Evolutionary conservation across 1,140 invertebrate species (phyloP).

Genomic region (Hyposmocoma kahamanoa): DNA sequence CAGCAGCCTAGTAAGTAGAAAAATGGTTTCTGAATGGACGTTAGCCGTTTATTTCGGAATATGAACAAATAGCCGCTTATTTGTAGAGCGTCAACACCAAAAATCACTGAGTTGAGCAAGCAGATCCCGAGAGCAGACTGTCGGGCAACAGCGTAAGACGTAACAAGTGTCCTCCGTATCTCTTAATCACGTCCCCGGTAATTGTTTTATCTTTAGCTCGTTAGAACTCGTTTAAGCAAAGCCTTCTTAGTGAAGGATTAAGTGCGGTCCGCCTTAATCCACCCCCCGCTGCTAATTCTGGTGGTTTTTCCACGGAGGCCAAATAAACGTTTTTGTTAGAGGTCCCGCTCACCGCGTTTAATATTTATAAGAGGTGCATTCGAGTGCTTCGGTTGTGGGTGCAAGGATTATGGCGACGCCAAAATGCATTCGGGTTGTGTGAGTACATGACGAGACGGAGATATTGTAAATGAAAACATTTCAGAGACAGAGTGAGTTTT

Average conservation of each 20-base stretch:
- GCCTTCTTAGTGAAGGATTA: slow-evolving; percentile 73
- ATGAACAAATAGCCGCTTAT: too few relatives aligned
- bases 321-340: slow-evolving; percentile 68
- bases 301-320: slow-evolving; percentile 65
- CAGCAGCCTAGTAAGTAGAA: too few relatives aligned
- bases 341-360: slow-evolving; percentile 49
- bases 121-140: slow-evolving; percentile 18
- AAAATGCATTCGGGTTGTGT: slow-evolving; percentile 48
- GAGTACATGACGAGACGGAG: slow-evolving; percentile 19
- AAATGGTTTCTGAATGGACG: too few relatives aligned
- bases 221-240: slow-evolving; percentile 74
- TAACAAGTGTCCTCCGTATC: slow-evolving; percentile 70
- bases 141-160: slow-evolving; percentile 49
- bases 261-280: slow-evolving; percentile 69
- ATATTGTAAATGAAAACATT: slow-evolving; percentile 41
- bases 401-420: slow-evolving; percentile 50
- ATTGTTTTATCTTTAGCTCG: slow-evolving; percentile 74
- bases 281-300: slow-evolving; percentile 68
- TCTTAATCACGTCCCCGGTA: slow-evolving; percentile 69
- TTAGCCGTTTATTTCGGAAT: too few relatives aligned
- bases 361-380: slow-evolving; percentile 66
- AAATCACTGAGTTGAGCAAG: slow-evolving; percentile 13
- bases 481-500: too few relatives aligned
- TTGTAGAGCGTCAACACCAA: not conserved
- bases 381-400: slow-evolving; percentile 47